Percentiles rank a stretch among this genome's conserved stretches.
These are phyloP conservation scores for Mirza zaza DNA, from an alignment of 2,113 vertebrate species.

Conservation along the genomic window DNA sequence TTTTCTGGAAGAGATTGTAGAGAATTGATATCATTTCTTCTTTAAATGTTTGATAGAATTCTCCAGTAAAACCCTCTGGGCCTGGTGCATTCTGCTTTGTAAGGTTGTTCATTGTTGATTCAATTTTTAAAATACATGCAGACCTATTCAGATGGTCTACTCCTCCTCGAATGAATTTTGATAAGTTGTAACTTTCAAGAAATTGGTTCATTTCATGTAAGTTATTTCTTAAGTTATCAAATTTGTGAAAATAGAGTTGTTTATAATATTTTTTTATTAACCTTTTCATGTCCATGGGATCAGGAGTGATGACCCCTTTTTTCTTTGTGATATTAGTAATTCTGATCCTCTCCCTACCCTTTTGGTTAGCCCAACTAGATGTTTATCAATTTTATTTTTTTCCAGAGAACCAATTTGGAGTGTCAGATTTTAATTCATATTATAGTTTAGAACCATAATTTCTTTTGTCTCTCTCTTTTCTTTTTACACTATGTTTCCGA, in stretches of 20 bases:
- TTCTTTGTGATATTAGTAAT: neutral
- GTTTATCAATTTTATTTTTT: slow-evolving; percentile 26
- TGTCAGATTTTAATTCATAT: slow-evolving; percentile 14
- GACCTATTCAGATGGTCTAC: neutral
- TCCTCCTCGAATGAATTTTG: slow-evolving; percentile 11
- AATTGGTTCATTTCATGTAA: slow-evolving; percentile 10
- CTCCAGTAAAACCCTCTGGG: neutral
- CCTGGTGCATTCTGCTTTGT: neutral
- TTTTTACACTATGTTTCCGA: too few species aligned
- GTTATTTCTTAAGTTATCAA: slow-evolving; percentile 24
- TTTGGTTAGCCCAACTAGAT: neutral
- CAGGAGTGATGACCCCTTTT: neutral
- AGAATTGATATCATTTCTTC: neutral
- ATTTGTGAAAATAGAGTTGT: neutral
- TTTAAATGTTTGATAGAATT: neutral
- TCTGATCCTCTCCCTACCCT: neutral
- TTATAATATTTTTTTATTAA: neutral
- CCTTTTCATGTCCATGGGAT: neutral
- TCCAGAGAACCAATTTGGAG: neutral
- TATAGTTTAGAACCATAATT: neutral
- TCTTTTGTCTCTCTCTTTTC: neutral
- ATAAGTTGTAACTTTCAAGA: neutral
- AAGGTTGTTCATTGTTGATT: neutral
- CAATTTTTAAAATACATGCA: neutral
- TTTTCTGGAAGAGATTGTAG: neutral